phyloP scores from a whole-genome alignment of 2,888 invertebrate species.

The Agrotis segetum region DNA sequence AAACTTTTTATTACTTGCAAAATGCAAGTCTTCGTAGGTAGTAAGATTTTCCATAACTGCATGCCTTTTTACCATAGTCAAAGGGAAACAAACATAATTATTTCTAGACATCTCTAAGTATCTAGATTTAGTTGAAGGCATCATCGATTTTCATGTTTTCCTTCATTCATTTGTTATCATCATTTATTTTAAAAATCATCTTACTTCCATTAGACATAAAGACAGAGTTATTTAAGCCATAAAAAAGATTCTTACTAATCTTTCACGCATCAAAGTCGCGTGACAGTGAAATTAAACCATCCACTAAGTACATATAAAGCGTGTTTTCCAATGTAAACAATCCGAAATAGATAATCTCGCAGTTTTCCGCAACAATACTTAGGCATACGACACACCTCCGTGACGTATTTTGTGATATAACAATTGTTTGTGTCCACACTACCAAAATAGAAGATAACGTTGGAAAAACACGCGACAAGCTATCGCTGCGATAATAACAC shows the following conservation, averaged over 20 bases:
- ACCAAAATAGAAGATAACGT: conserved; percentile 50
- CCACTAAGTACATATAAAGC: not conserved
- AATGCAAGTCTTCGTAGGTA: not conserved
- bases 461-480: conserved; percentile 29
- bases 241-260: not conserved
- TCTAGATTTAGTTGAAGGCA: too few species aligned
- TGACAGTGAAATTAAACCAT: not conserved
- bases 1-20: not conserved
- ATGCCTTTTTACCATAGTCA: not conserved
- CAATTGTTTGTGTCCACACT: conserved; percentile 34
- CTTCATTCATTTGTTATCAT: too few species aligned
- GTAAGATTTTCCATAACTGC: not conserved
- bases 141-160: too few species aligned
- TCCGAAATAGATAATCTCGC: conserved; percentile 1
- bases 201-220: not conserved
- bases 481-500: conserved; percentile 25
- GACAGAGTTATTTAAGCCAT: too few species aligned
- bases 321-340: conserved; percentile 49
- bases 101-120: too few species aligned
- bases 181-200: too few species aligned
- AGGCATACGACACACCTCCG: conserved; percentile 71
- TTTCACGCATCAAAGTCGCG: not conserved
- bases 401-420: conserved; percentile 44
- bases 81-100: too few species aligned
- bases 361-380: conserved; percentile 16